Base-by-base conservation (phyloP, 2,888 invertebrate genomes). In the Drosophila vallismaia region DNA sequence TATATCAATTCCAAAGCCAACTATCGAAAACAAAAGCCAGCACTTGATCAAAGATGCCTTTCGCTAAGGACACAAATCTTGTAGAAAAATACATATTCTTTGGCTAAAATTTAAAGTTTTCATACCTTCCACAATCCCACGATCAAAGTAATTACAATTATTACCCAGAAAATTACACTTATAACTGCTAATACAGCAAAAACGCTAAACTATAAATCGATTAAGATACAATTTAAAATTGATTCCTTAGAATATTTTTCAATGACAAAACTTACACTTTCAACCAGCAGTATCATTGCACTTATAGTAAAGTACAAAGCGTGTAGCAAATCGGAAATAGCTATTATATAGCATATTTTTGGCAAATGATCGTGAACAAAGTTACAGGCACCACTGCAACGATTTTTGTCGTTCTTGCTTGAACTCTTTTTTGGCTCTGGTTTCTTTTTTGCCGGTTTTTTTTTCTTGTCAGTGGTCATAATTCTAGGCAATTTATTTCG, bases 1-100 rank as follows among this genome's bases (percentile, higher is more conserved):
- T 6, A 76, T 14, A 40, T 84, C 86, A 45, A 62, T 42, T 4
- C 78, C 4, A 14, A 88, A 88, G 10, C 84, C 84, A 24, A 19
- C 38, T 9, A 72, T 4, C 5, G 88, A 88, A 62, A 88, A 84
- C 4, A 76, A 49, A 12, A 84, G 50, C 84, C 84, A 84, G n/a
- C 52, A 50, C 24, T 62, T 69, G 1, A 84, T 74, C 0, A 83
- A 55, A 0, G 8, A 0, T n/a, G 84, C 69, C 4, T 68, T 70
- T n/a, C 71, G 51, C 83, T 83, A 42, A 42, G 6, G 6, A 45
- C 40, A 8, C 3, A 45, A n/a, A 0, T 33, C 10, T 6, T n/a
- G 12, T 33, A 31, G 2, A 24, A 26, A 10, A 4, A 1, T 24
- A 31, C 7, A 42, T 10, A 10, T 48, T 9, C 8, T 8, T 3